Base-by-base conservation (phyloP, 2,888 invertebrate genomes). In the Hirudinaria manillensis region DNA sequence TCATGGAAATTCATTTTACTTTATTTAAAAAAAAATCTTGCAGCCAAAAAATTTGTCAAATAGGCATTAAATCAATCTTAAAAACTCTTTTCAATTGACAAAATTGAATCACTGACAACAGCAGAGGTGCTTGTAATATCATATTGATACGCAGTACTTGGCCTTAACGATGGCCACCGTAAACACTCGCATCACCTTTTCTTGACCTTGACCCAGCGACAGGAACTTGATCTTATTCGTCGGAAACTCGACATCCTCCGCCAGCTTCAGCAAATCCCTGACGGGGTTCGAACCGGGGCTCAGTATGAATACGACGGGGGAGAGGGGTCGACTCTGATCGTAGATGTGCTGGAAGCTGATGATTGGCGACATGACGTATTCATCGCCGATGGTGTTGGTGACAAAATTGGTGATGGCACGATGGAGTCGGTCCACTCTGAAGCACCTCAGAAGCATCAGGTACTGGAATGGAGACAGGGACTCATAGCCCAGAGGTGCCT, bases 391-490 rank as follows among this genome's bases (percentile, higher is more conserved):
- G 36, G 70, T 77, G 53, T 67, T 55, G 34, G 77, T 72, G 2
- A 79, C 92, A 84, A 91, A 95, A 83, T 91, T 89, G 45, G 91
- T 91, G 79, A 94, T 89, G n/a, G 92, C 91, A 79, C 92, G 88
- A 86, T 91, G 93, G 75, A 94, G 91, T 78, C 94, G 89, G 86
- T 95, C 95, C 27, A 93, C 89, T 34, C 94, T 89, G 87, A 95
- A 93, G 84, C 94, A 95, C 27, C 94, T 89, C 73, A 95, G 86
- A 76, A 95, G 83, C 91, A 94, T 91, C 74, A 95, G 87, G 75
- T 89, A 85, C 84, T 93, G 87, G 82, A 90, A 87, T 0, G 90
- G 88, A 29, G 87, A 34, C 13, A 36, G 7, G 79, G 92, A 83
- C 3, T 88, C 86, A 84, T 92, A 94, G 2, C 88, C 88, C 80